Conservation (phyloP, 2,797 vertebrate species). For the Acrossocheilus wenchowensis region DNA sequence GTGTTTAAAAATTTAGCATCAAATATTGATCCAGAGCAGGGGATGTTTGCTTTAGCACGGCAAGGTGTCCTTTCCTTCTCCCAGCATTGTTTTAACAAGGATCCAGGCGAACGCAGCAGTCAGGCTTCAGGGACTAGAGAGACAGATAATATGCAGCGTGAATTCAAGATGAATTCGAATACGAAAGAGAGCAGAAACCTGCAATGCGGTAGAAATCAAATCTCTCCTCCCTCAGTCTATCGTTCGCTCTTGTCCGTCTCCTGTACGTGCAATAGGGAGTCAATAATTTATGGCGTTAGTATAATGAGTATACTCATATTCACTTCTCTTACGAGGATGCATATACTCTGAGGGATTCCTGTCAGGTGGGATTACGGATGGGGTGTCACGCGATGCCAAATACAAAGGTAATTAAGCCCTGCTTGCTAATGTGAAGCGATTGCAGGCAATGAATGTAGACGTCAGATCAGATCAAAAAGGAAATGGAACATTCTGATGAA, state of each 20-base stretch:
- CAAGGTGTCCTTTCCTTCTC: constrained; percentile 44
- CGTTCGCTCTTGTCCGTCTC: constrained; percentile 5
- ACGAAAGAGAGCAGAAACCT: constrained; percentile 64
- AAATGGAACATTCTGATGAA: constrained; percentile 66
- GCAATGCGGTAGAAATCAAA: constrained; percentile 65
- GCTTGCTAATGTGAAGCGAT: constrained; percentile 22
- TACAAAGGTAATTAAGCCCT: constrained; percentile 23
- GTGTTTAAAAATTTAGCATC: constrained; percentile 49
- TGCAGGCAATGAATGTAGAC: constrained; percentile 41
- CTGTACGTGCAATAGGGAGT: not conserved
- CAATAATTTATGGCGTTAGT: constrained; percentile 36
- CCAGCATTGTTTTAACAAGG: constrained; percentile 60
- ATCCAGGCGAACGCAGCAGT: constrained; percentile 46
- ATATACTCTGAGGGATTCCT: constrained; percentile 14
- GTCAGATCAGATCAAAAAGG: constrained; percentile 68
- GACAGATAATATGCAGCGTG: constrained; percentile 64
- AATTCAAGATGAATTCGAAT: constrained; percentile 70
- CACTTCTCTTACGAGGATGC: not conserved
- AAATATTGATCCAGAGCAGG: constrained; percentile 52
- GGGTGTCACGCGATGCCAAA: not conserved
- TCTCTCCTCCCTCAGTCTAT: constrained; percentile 44
- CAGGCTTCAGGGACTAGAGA: constrained; percentile 57
- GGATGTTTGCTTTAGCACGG: constrained; percentile 24
- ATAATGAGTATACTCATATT: constrained; percentile 34
- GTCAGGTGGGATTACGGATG: constrained; percentile 27